phyloP scores from a whole-genome alignment of 2,113 vertebrate species.

The Pachypanchax playfairii region DNA sequence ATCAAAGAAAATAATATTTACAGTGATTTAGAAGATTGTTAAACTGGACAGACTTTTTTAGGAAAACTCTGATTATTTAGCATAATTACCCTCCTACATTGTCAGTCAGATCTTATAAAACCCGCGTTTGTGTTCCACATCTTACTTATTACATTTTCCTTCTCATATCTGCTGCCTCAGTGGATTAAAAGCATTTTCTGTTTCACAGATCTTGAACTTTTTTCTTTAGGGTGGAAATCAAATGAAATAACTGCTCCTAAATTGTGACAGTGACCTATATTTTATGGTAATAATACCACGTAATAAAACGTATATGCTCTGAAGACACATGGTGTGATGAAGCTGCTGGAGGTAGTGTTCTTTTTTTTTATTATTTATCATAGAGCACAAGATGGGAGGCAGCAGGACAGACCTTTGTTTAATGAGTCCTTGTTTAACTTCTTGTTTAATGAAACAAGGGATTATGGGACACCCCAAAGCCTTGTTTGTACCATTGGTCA shows the following conservation, averaged over 20 bases:
- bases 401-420: not conserved
- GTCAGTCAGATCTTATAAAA: not conserved
- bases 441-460: constrained; percentile 22
- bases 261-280: constrained; percentile 45
- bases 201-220: constrained; percentile 16
- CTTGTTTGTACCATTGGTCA: constrained; percentile 15
- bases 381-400: constrained; percentile 1
- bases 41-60: no score
- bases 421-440: constrained; percentile 6
- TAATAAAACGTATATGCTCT: constrained; percentile 16
- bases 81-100: not conserved
- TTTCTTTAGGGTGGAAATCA: constrained; percentile 32
- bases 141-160: not conserved
- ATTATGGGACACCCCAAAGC: constrained; percentile 10
- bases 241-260: constrained; percentile 46
- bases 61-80: not conserved
- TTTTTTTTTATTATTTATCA: constrained; percentile 8
- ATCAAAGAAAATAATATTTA: no score
- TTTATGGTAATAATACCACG: constrained; percentile 41
- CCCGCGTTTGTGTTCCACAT: constrained; percentile 1
- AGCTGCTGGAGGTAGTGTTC: not conserved
- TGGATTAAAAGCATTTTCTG: constrained; percentile 15
- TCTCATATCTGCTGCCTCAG: not conserved
- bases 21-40: no score
- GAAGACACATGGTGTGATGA: not conserved